Evolutionary conservation across 2,797 vertebrate genomes (phyloP).

Genomic region (Heliangelus exortis): DNA sequence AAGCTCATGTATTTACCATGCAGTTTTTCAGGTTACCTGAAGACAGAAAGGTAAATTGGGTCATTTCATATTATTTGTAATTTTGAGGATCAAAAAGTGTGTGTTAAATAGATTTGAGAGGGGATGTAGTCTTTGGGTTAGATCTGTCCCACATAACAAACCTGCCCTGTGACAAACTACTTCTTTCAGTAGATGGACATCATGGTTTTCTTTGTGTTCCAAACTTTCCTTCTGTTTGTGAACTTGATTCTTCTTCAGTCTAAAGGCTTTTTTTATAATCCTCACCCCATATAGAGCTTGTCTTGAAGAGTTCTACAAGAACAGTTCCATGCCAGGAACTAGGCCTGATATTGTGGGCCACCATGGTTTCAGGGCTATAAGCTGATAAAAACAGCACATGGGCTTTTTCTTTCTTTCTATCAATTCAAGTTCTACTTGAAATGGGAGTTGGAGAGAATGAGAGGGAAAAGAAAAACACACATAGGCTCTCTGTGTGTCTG

Average conservation of each 20-base stretch:
- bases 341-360: background rate
- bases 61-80: background rate
- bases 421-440: background rate
- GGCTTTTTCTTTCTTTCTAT: background rate
- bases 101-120: background rate
- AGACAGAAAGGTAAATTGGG: background rate
- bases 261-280: background rate
- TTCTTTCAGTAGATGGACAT: background rate
- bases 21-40: background rate
- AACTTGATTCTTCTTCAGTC: background rate
- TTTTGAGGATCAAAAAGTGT: background rate
- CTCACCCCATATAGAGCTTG: fast-evolving
- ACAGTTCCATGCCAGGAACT: background rate
- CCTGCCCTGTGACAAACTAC: background rate
- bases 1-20: background rate
- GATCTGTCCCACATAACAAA: background rate
- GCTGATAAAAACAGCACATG: background rate
- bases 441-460: background rate
- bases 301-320: background rate
- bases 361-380: background rate
- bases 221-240: background rate
- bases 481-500: background rate
- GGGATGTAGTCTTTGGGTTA: background rate
- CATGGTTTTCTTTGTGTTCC: background rate
- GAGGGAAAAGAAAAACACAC: background rate